These are phyloP conservation scores for Hydrolagus colliei DNA, from an alignment of 2,797 vertebrate species.

Conservation along the genomic window DNA sequence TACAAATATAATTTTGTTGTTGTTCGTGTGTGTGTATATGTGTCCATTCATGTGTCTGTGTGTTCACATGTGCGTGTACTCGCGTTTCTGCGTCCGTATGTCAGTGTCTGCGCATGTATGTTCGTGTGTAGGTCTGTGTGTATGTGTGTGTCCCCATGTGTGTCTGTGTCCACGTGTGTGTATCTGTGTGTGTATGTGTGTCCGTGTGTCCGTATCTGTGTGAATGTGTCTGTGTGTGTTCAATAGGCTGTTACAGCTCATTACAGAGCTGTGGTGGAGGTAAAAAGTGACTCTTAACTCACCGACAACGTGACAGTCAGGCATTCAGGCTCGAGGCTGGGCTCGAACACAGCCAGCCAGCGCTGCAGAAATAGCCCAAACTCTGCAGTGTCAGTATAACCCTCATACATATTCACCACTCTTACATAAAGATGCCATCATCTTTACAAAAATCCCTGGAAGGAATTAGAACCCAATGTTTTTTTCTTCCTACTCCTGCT, in stretches of 20 bases:
- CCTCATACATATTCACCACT: background rate
- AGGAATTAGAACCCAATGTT: no score
- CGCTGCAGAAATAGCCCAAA: background rate
- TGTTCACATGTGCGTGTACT: no score
- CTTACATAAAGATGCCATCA: background rate
- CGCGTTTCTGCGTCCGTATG: no score
- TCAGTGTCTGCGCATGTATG: no score
- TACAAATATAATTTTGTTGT: no score
- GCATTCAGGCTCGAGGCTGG: slow-evolving; percentile 1
- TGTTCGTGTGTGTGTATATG: no score
- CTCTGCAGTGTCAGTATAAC: background rate
- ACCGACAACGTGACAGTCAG: slow-evolving; percentile 28
- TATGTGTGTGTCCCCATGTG: no score
- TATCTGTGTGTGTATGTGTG: no score
- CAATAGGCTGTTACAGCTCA: slow-evolving; percentile 30
- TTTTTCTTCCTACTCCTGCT: background rate
- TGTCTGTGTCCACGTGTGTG: background rate
- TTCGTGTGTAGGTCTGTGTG: background rate
- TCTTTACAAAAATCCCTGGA: background rate
- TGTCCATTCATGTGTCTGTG: no score
- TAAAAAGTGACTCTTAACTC: slow-evolving; percentile 30
- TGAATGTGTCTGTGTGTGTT: background rate
- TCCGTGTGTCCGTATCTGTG: no score
- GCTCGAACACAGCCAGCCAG: background rate
- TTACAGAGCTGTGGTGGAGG: slow-evolving; percentile 28